phyloP scores from a whole-genome alignment of 2,113 vertebrate genomes.

The Chiloscyllium plagiosum region DNA sequence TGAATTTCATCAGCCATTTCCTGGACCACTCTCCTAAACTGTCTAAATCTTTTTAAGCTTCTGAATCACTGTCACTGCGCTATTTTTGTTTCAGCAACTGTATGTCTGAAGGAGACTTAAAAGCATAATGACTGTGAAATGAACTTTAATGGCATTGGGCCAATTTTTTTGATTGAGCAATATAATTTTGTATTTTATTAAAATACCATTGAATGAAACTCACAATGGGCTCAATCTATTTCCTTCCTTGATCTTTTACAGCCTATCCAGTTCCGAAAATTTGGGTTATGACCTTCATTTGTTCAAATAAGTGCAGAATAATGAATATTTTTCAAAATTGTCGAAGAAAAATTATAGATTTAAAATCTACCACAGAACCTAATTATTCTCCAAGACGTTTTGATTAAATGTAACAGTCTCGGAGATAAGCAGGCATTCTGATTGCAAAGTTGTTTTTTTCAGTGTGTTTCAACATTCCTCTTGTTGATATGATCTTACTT shows the following conservation, averaged over 20 bases:
- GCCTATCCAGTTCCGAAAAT: background rate
- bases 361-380: background rate
- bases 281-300: background rate
- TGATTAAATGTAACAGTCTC: background rate
- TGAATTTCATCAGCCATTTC: too few species aligned
- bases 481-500: background rate
- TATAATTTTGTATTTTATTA: background rate
- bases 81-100: background rate
- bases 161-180: background rate
- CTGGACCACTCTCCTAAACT: too few species aligned
- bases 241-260: background rate
- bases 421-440: background rate
- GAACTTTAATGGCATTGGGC: background rate
- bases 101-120: background rate
- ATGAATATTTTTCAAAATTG: background rate
- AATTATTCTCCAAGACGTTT: too few species aligned
- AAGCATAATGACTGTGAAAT: background rate
- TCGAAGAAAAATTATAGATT: background rate
- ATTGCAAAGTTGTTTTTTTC: background rate
- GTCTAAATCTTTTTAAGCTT: too few species aligned
- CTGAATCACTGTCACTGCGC: background rate
- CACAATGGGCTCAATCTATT: background rate
- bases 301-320: background rate
- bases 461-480: background rate
- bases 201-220: background rate